Base-by-base conservation (phyloP, 2,888 invertebrate species). In the Cyclophora albipunctata region DNA sequence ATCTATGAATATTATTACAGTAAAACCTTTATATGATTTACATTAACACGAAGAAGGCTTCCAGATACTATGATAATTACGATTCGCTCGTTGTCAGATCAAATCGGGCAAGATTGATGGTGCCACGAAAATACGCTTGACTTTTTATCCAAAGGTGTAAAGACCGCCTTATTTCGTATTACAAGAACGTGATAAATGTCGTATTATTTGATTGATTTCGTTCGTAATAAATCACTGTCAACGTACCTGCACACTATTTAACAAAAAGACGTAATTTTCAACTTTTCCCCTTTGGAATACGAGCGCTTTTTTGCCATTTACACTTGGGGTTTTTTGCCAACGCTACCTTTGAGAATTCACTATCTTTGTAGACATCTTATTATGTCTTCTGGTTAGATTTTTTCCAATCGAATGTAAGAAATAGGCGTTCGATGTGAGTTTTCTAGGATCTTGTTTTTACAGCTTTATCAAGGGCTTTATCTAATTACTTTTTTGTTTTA, bases 201-300 rank as follows among this genome's bases (percentile, higher is more conserved):
- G 56, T 50, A 50, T 54, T 53, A 58, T 58, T 60, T 62, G 58
- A 62, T 62, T 60, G 60, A 62, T 60, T 59, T 50, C 52, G 41
- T n/a, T 40, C 45, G 45, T 54, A 55, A 60, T 62, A 60, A 57
- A 60, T 59, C 59, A 57, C 54, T 60, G 60, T 60, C 44, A 41
- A 34, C 43, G 34, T 34, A 45, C 45, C 45, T 34, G 48, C 40
- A 45, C 33, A 4, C 34, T 7, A 7, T 34, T 45, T 34, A 20
- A 45, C 7, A 33, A 45, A 40, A 34, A 40, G 33, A 42, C 42
- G 43, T 43, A 34, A 43, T 43, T 43, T 33, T 20, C 43, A 34
- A 43, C 34, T 20, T 54, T 54, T 53, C 49, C 3, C 42, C 48
- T 3, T 47, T 43, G 53, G n/a, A 44, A 53, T 56, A 59, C 34